These are phyloP conservation scores for Phylloscopus trochilus DNA, from an alignment of 2,113 vertebrate species.

Conservation along the genomic window DNA sequence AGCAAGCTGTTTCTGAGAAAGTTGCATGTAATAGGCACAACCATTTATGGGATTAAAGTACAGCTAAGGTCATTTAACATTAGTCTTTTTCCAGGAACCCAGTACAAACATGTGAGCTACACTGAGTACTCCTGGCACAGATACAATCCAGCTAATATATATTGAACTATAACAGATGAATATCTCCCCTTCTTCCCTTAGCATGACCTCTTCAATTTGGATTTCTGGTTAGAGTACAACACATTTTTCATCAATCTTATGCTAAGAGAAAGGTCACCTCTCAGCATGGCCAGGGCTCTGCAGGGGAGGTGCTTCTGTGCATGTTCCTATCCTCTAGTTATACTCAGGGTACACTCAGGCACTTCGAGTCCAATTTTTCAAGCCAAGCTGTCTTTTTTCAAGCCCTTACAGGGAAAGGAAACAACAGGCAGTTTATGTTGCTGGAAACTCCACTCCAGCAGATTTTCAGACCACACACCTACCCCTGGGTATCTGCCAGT, in stretches of 20 bases:
- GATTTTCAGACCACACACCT: constrained; percentile 33
- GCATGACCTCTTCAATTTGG: neutral
- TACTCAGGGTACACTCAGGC: neutral
- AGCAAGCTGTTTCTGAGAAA: neutral
- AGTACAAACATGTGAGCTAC: neutral
- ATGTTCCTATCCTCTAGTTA: neutral
- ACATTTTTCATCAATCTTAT: neutral
- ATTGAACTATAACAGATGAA: neutral
- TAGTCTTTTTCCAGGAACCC: constrained; percentile 5
- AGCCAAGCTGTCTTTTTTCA: neutral
- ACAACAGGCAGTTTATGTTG: neutral
- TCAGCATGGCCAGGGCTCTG: neutral
- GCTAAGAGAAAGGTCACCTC: neutral
- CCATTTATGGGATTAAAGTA: constrained; percentile 48
- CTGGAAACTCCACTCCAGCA: neutral
- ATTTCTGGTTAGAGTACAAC: neutral
- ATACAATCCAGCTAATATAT: neutral
- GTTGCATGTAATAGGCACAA: neutral
- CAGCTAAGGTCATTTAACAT: neutral
- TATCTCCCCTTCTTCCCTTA: neutral
- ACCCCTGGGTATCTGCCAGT: neutral
- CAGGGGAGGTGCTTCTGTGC: neutral
- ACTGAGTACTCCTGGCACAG: neutral
- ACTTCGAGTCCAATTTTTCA: neutral
- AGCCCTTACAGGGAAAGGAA: constrained; percentile 10